Evolutionary conservation across 2,888 invertebrate species (phyloP).

Genomic region (Lithophane ornitopus): DNA sequence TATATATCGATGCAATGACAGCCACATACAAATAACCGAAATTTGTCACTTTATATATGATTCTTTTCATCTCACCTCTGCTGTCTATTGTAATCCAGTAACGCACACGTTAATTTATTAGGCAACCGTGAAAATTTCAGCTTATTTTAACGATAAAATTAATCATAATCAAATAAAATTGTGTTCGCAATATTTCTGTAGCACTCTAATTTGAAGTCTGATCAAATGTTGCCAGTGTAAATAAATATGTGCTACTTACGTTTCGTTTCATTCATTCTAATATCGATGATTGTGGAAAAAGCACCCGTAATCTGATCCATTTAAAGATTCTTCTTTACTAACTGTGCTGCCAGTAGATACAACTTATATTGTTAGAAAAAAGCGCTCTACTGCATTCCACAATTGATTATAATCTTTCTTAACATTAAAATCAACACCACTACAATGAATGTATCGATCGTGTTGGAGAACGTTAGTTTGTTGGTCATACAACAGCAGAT

Average conservation of each 20-base stretch:
- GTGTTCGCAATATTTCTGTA: conserved; percentile 54
- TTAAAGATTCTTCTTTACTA: no score
- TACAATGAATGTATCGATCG: background rate
- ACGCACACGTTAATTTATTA: conserved; percentile 49
- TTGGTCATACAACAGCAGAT: background rate
- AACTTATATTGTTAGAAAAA: background rate
- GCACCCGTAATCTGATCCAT: no score
- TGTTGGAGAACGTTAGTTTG: background rate
- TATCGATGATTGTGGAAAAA: background rate
- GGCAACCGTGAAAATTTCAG: conserved; percentile 47
- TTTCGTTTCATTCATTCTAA: conserved; percentile 40
- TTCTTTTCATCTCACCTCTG: conserved; percentile 57
- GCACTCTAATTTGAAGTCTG: conserved; percentile 67
- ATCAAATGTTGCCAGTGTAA: conserved; percentile 49
- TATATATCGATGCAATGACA: conserved; percentile 60
- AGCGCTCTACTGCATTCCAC: background rate
- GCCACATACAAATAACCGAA: conserved; percentile 39
- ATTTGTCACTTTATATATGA: conserved; percentile 14
- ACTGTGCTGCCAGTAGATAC: background rate
- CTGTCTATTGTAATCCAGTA: conserved; percentile 38
- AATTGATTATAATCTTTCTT: no score
- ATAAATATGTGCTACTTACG: conserved; percentile 41
- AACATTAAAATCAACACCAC: background rate
- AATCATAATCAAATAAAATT: conserved; percentile 67
- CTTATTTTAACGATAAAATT: conserved; percentile 64